phyloP scores from a whole-genome alignment of 2,113 vertebrate genomes.

The Equus quagga region DNA sequence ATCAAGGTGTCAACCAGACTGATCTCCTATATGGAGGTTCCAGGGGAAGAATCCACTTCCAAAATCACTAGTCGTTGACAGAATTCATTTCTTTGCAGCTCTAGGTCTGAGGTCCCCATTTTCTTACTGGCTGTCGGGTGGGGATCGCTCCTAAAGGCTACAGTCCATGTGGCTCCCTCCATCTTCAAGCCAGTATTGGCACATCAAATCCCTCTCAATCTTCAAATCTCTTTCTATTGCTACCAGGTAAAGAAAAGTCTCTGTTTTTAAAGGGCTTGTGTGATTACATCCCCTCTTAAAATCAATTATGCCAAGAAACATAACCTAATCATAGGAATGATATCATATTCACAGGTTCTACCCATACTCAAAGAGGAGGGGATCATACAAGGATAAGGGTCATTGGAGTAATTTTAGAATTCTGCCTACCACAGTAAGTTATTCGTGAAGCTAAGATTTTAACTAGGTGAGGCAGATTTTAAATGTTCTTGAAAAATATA shows the following conservation, averaged over 20 bases:
- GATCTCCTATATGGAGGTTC: background rate
- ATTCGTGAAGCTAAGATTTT: background rate
- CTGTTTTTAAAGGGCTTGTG: background rate
- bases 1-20: background rate
- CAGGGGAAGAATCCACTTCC: background rate
- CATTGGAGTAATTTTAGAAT: background rate
- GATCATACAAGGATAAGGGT: background rate
- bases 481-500: background rate
- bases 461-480: background rate
- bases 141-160: background rate
- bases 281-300: background rate
- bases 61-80: background rate
- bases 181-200: background rate
- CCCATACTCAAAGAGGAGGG: background rate
- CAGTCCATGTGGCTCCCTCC: background rate
- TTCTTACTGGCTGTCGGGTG: background rate
- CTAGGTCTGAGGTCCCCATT: background rate
- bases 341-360: constrained; percentile 4
- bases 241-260: background rate
- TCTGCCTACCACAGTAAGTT: background rate
- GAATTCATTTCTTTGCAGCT: background rate
- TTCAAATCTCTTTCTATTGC: background rate
- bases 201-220: background rate
- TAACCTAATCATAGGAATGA: background rate
- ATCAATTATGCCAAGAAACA: background rate